Base-by-base conservation (phyloP, 2,888 invertebrate genomes). In the Platycheirus albimanus region DNA sequence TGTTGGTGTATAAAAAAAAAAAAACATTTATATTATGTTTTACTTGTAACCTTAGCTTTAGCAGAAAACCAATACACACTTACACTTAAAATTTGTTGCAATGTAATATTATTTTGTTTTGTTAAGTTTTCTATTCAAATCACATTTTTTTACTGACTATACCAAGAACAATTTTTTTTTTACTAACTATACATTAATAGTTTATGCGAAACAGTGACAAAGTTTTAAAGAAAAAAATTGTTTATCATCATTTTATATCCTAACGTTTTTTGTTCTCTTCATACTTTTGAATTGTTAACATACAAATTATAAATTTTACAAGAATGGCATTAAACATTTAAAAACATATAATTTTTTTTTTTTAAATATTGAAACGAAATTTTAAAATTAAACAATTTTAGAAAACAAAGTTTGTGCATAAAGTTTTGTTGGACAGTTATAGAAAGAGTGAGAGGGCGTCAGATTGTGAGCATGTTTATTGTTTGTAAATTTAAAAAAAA, bases 141-240 rank as follows among this genome's bases (percentile, higher is more conserved):
- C 67, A 76, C 77, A 72, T 72, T 69, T 72, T n/a, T 69, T 56
- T 83, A 81, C 77, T 77, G 71, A 81, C 81, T 71, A 77, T 81
- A 81, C 81, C 81, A 81, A 64, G 11, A 64, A 64, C 56, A 51
- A 45, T 45, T 63, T 33, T 38, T 30, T 41, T 36, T n/a, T n/a
- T 36, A 11, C 10, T 43, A 43, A 58, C 28, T 28, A 20, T n/a
- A n/a, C n/a, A n/a, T n/a, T n/a, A 58, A 61, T 41, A 58, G 13
- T 58, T 38, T 28, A 58, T 30, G 28, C 17, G 30, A 52, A 30
- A 71, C 49, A 80, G 54, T 72, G 74, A 75, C 41, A 43, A 56
- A 30, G 30, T 28, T 20, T 63, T n/a, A 33, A 7, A 2, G 7
- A 2, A 6, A 8, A 64, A 58, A 51, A 51, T 41, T 41, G 8